phyloP scores from a whole-genome alignment of 2,888 invertebrate genomes.

The Pachydiplax longipennis region DNA sequence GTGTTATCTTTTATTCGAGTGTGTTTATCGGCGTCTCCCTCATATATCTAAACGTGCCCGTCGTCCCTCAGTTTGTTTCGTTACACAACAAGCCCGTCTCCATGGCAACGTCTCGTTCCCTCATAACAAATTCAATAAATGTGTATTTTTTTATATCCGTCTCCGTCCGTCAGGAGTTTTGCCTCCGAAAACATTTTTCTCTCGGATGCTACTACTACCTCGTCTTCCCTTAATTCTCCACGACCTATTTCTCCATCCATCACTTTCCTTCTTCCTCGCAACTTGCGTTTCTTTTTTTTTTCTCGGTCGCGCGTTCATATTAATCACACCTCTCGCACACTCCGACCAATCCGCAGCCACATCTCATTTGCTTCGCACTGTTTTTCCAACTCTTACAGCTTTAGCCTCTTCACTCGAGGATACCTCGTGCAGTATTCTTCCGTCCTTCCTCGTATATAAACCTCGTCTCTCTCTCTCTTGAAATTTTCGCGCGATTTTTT shows the following conservation, averaged over 20 bases:
- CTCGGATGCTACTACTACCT: neutral
- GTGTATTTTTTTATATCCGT: neutral
- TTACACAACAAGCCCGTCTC: neutral
- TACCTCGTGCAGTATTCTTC: no score
- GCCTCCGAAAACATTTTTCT: neutral
- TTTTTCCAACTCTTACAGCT: neutral
- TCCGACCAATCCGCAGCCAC: neutral
- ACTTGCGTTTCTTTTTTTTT: neutral
- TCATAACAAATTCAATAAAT: neutral
- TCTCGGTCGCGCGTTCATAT: neutral
- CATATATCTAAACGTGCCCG: neutral
- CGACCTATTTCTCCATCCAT: neutral
- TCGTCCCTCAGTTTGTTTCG: neutral
- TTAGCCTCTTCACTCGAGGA: neutral
- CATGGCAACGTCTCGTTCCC: neutral
- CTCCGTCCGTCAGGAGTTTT: neutral
- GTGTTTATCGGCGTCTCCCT: no score
- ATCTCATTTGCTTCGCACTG: slow-evolving; percentile 2
- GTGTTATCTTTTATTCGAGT: no score
- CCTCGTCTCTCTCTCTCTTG: no score
- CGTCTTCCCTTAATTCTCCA: neutral
- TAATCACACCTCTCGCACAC: neutral
- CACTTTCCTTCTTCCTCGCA: neutral
- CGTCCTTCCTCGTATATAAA: no score
- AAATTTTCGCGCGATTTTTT: neutral